Base-by-base conservation (phyloP, 1,140 invertebrate genomes). In the Rhopalosiphum padi region DNA sequence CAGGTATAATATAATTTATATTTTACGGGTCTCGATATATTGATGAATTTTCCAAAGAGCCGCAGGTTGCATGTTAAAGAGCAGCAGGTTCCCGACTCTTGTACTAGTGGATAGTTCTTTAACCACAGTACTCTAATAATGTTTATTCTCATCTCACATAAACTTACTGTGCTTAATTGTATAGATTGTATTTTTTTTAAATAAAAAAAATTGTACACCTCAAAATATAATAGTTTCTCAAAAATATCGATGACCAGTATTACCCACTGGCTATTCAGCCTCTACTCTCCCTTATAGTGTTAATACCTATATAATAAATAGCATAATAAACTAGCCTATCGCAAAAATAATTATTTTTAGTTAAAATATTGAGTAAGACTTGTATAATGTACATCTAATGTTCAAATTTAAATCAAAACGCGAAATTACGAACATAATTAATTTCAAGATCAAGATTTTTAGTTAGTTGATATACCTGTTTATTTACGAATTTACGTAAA, bases 401-500 rank as follows among this genome's bases (percentile, higher is more conserved):
- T 60, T 60, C 0, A 68, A 68, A n/a, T 68, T 68, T n/a, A 18
- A 77, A 77, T 77, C 60, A n/a, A 77, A 77, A 87, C 3, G 21
- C 8, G 7, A 89, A 89, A 9, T 25, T 22, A 37, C 22, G 1
- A 55, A 25, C 25, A 55, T 89, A 55, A 55, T 89, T 89, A 55
- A 23, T 55, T 53, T 23, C n/a, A 48, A 48, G 37, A 48, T 87
- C 43, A 87, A 37, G n/a, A 89, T 53, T 41, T n/a, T 37, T 89
- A 55, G 6, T 37, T 37, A n/a, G 85, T 46, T n/a, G 85, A 43
- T 48, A n/a, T 87, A 87, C 23, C 48, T 48, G 30, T 87, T 87
- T 87, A 22, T 87, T 87, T 51, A 87, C 30, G 85, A 87, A 87
- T 87, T 87, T 87, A 87, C 46, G 46, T 35, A 87, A 89, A 53